Evolutionary conservation across 2,888 invertebrate genomes (phyloP).

Genomic region (Xestia ashworthii): DNA sequence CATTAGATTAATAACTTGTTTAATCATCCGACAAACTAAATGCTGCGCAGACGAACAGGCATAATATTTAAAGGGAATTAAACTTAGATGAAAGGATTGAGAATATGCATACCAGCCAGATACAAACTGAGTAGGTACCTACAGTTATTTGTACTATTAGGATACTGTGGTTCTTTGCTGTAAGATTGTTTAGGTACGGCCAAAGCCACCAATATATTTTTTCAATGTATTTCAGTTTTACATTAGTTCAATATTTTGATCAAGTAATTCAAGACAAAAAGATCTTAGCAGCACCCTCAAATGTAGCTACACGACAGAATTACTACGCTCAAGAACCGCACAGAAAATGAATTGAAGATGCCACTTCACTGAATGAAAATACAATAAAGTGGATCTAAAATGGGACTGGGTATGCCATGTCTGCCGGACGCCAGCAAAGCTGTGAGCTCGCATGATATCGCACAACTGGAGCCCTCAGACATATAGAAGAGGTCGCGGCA

Average conservation of each 20-base stretch:
- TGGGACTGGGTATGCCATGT: background rate
- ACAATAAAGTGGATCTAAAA: background rate
- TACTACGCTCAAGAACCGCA: background rate
- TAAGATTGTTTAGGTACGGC: background rate
- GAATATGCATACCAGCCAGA: conserved; percentile 5
- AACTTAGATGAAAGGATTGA: conserved; percentile 6
- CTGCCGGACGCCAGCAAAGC: no score
- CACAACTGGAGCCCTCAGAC: no score
- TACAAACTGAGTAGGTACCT: background rate
- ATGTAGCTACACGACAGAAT: background rate
- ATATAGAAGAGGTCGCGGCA: background rate
- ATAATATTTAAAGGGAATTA: background rate
- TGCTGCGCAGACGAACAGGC: conserved; percentile 7
- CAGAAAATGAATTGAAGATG: background rate
- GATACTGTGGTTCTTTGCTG: background rate
- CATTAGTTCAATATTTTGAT: background rate
- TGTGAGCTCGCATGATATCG: no score
- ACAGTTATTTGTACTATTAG: background rate
- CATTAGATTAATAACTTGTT: conserved; percentile 40
- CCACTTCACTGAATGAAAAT: background rate
- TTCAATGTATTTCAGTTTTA: background rate
- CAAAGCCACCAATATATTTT: background rate
- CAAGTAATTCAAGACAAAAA: background rate
- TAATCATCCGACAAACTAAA: conserved; percentile 32
- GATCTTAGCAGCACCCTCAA: background rate